Evolutionary conservation across 2,888 invertebrate genomes (phyloP), one percentile per base, ranked within the genome.

Genomic region (Pandemis corylana): DNA sequence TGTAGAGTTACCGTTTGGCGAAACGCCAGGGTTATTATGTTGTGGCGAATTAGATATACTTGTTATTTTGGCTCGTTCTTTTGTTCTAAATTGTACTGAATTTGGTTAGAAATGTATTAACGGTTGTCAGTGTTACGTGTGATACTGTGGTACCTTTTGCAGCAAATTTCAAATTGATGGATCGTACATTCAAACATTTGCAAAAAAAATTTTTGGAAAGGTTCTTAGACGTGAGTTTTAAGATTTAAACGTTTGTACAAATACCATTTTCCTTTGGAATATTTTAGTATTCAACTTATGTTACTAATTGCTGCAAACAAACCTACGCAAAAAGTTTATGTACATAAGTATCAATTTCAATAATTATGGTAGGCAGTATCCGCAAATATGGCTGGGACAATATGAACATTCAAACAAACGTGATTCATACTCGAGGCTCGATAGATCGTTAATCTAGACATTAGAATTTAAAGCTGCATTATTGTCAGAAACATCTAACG

Each of bases 1-100:
- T 51, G 51, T 63, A 56, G 62, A 41, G 41, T 69, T 53, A 62
- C 62, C 72, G 51, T 10, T 65, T 70, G 69, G 74, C 65, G 28
- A 3, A 10, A 5, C 28, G 74, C 74, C 74, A 70, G 74, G 41
- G 42, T 42, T 28, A 28, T 62, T 28, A 59, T 20, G 28, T 56
- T 56, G 20, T 20, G 56, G 20, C 9, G 9, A 56, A 56, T 56
- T 9, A 20, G 7, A 20, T 56, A 3, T 56, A 15, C 15, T 6
- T 53, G 15, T 20, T 3, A 15, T 20, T 56, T 7, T 20, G 51
- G 13, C 6, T 5, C 6, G 13, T 51, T 20, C 2, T 56, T 56
- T 56, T 56, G 3, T 20, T 9, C 7, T 7, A 15, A 56, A 56
- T 56, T 9, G 2, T 9, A 20, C 3, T 9, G 28, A 59, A 20